Percentiles rank a stretch among this genome's conserved stretches.
phyloP scores from a whole-genome alignment of 2,113 vertebrate species.

The Sebastes schlegelii region DNA sequence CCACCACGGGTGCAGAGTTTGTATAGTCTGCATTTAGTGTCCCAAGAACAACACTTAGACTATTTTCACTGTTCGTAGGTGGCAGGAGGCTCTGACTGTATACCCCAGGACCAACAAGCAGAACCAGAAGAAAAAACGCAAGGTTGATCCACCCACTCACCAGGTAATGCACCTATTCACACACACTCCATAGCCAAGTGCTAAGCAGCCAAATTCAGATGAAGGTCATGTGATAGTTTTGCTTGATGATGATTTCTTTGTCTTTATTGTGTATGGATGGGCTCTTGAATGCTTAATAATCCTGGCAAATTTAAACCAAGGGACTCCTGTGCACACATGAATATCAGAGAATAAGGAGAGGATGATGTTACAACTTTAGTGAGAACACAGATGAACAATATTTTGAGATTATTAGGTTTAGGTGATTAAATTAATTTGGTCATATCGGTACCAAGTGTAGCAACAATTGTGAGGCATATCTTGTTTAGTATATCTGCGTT shows the following conservation, averaged over 20 bases:
- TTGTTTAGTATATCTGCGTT: background rate
- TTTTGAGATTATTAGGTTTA: background rate
- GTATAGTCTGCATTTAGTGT: slow-evolving; percentile 2
- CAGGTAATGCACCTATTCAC: slow-evolving; percentile 86
- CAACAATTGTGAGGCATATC: background rate
- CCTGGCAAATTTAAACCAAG: background rate
- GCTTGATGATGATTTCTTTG: background rate
- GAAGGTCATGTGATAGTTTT: background rate
- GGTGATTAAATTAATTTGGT: background rate
- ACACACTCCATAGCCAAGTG: background rate
- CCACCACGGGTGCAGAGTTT: background rate
- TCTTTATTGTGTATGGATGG: background rate
- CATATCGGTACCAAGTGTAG: background rate
- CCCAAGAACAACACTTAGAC: background rate
- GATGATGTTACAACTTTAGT: background rate
- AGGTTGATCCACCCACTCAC: slow-evolving; percentile 94
- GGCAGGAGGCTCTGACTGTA: slow-evolving; percentile 94
- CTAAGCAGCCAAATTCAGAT: background rate
- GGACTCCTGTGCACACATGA: background rate
- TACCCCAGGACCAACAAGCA: slow-evolving; percentile 97
- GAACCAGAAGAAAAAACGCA: slow-evolving; percentile 99
- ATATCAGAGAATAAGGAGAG: background rate
- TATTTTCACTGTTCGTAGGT: slow-evolving; percentile 79
- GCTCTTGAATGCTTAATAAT: background rate
- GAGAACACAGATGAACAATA: background rate